Evolutionary conservation across 2,797 vertebrate genomes (phyloP), one percentile per base, ranked within the genome.

Genomic region (Pangasius sanitwongsei): DNA sequence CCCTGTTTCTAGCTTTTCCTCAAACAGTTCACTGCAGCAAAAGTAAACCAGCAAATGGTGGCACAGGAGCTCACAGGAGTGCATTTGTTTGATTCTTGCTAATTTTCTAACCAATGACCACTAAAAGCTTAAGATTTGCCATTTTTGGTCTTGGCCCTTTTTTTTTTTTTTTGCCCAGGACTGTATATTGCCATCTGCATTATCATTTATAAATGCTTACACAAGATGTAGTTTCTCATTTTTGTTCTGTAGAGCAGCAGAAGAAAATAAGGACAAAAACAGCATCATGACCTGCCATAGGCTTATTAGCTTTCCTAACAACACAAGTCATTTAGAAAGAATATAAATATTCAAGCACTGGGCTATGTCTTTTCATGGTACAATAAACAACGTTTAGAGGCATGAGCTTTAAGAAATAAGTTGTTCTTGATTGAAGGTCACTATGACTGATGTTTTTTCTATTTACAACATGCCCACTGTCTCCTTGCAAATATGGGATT

Each of bases 341-440:
- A 53, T 87, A 82, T 20, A 48, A 83, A 48, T 53, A 88, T 65
- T 77, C 70, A 59, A 82, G 41, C 55, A n/a, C 41, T 53, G 28
- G 4, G 8, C 15, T 48, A 77, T 65, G 18, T 88, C 9, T 28
- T 74, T 53, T 53, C 65, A 67, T 11, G 48, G 44, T 77, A 48
- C 59, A 11, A 65, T 69, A 37, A 69, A 1, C 25, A 65, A 75
- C 0, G 12, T 7, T 53, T 67, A 61, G 59, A 78, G 9, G 25
- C 72, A 85, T 48, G 8, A n/a, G 20, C 23, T 37, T 31, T 61
- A 28, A 63, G 25, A 37, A 65, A 87, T 67, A 11, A 65, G 12
- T 50, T 11, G 6, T 16, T 61, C 37, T 77, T 72, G 53, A 57
- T 25, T 13, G 2, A 87, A 55, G 23, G 23, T 57, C 67, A 77